These are phyloP conservation scores for Pantala flavescens DNA, from an alignment of 1,140 invertebrate species.

Conservation along the genomic window DNA sequence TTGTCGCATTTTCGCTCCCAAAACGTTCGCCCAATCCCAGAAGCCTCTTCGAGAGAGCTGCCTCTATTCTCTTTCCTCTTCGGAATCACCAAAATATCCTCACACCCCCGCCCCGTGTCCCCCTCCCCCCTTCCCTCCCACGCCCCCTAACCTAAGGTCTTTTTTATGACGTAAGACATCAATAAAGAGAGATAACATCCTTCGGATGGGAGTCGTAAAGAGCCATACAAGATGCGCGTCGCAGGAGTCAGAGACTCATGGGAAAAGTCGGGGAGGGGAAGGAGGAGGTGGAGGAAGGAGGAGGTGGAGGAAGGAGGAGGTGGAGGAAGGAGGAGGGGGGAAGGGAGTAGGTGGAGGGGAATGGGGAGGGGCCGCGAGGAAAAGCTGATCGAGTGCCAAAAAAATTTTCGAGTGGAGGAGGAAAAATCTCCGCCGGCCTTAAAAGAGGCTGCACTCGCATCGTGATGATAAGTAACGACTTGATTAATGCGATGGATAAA, in stretches of 20 bases:
- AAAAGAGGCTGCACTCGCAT: too few relatives aligned
- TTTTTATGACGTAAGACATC: slow-evolving; percentile 17
- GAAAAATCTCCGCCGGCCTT: too few relatives aligned
- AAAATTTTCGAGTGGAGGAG: too few relatives aligned
- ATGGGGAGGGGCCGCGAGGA: background rate
- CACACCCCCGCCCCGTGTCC: background rate
- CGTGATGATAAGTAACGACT: too few relatives aligned
- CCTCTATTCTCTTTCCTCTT: too few relatives aligned
- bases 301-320: slow-evolving; percentile 22
- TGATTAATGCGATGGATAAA: too few relatives aligned
- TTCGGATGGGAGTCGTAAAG: slow-evolving; percentile 6
- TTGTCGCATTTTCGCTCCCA: too few relatives aligned
- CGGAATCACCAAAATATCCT: too few relatives aligned
- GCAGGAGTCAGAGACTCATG: slow-evolving; percentile 14
- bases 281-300: slow-evolving; percentile 17
- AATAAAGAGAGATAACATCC: slow-evolving; percentile 17
- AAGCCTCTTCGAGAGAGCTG: too few relatives aligned
- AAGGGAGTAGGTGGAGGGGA: slow-evolving; percentile 14
- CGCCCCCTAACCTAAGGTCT: background rate
- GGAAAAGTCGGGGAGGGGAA: slow-evolving; percentile 19
- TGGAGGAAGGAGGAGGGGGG: slow-evolving; percentile 30
- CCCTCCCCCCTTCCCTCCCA: background rate
- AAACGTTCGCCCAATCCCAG: too few relatives aligned
- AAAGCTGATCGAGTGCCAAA: background rate
- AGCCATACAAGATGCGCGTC: background rate